phyloP scores from a whole-genome alignment of 2,797 vertebrate species.

The Myripristis murdjan region DNA sequence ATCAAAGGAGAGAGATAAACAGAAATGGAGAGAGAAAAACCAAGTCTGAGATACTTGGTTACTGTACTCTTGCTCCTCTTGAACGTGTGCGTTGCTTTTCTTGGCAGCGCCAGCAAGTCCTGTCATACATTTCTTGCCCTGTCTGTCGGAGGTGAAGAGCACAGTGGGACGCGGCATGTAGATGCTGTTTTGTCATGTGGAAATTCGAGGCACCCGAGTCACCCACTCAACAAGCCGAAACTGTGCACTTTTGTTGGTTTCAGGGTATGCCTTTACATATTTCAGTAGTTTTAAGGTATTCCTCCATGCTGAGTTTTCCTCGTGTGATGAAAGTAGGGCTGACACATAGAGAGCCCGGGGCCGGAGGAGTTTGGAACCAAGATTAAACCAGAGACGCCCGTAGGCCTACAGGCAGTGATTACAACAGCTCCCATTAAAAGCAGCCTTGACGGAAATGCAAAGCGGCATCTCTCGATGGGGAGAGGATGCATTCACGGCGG shows the following conservation, averaged over 20 bases:
- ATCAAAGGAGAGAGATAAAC: slow-evolving; percentile 72
- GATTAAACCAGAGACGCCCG: slow-evolving; percentile 74
- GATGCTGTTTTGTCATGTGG: slow-evolving; percentile 38
- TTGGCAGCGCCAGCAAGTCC: slow-evolving; percentile 51
- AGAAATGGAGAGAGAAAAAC: slow-evolving; percentile 29
- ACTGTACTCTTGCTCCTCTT: slow-evolving; percentile 55
- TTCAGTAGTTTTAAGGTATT: slow-evolving; percentile 71
- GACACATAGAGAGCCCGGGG: slow-evolving; percentile 67
- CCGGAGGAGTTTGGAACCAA: slow-evolving; percentile 68
- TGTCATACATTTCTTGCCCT: slow-evolving; percentile 52
- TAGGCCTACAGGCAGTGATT: slow-evolving; percentile 72
- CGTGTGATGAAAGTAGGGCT: slow-evolving; percentile 70
- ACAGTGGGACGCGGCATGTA: slow-evolving; percentile 49
- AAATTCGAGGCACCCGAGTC: slow-evolving; percentile 64
- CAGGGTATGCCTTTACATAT: slow-evolving; percentile 64
- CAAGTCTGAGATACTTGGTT: slow-evolving; percentile 59
- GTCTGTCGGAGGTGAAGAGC: slow-evolving; percentile 53
- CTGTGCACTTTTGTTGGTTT: slow-evolving; percentile 55
- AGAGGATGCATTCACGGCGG: slow-evolving; percentile 39
- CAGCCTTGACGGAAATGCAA: slow-evolving; percentile 68
- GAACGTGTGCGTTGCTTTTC: slow-evolving; percentile 60
- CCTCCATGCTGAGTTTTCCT: slow-evolving; percentile 44
- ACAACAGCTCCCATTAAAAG: slow-evolving; percentile 71
- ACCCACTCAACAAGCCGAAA: slow-evolving; percentile 53
- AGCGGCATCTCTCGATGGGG: slow-evolving; percentile 51